phyloP scores from a whole-genome alignment of 2,888 invertebrate species.

The Coenonympha arcania region DNA sequence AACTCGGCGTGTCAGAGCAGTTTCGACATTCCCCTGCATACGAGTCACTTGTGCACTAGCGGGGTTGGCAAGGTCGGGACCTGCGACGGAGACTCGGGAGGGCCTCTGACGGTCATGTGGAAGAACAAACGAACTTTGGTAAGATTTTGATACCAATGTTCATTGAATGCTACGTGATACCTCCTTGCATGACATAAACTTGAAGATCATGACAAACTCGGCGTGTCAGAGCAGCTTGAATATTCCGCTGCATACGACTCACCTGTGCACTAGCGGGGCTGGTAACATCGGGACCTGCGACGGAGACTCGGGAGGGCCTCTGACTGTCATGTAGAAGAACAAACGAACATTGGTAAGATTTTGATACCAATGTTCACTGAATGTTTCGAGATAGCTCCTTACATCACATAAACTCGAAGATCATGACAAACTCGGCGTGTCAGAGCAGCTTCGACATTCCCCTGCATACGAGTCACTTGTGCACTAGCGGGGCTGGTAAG shows the following conservation, averaged over 20 bases:
- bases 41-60: constrained; percentile 62
- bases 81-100: constrained; percentile 65
- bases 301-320: constrained; percentile 60
- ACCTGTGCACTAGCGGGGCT: constrained; percentile 62
- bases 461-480: constrained; percentile 59
- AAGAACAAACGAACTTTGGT: constrained; percentile 47
- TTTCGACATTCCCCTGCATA: constrained; percentile 49
- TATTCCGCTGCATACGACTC: constrained; percentile 47
- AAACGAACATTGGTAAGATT: constrained; percentile 43
- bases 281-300: constrained; percentile 64
- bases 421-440: constrained; percentile 58
- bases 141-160: constrained; percentile 12
- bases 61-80: constrained; percentile 57
- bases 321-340: constrained; percentile 41
- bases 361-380: too few relatives aligned
- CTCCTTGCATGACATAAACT: constrained; percentile 36
- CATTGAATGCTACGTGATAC: too few relatives aligned
- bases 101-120: constrained; percentile 45
- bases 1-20: constrained; percentile 56
- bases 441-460: constrained; percentile 49
- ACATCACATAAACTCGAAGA: constrained; percentile 36
- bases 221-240: constrained; percentile 57
- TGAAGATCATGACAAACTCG: constrained; percentile 50
- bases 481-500: constrained; percentile 53
- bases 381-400: too few relatives aligned